phyloP scores from a whole-genome alignment of 2,888 invertebrate species.

The Drosophila subsilvestris region DNA sequence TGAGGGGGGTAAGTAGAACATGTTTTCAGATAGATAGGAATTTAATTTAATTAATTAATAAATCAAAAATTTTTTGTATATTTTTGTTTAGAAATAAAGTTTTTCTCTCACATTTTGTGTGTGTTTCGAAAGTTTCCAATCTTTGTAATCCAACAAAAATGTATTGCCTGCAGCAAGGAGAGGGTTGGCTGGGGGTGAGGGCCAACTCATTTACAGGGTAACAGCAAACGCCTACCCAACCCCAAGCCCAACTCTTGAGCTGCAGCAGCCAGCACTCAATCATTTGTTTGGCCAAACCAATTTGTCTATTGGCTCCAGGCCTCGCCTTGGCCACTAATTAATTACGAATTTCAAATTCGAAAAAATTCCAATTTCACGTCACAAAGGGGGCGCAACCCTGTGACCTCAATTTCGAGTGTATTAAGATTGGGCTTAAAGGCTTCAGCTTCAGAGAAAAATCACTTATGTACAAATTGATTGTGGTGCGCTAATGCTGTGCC shows the following conservation, averaged over 20 bases:
- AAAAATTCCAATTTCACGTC: conserved; percentile 14
- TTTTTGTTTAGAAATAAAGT: too few species aligned
- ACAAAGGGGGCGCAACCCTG: conserved; percentile 34
- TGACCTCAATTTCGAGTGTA: conserved; percentile 28
- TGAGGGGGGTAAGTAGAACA: too few species aligned
- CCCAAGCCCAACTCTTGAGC: not conserved
- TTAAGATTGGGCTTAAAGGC: conserved; percentile 7
- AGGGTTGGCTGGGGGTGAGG: too few species aligned
- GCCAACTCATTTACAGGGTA: not conserved
- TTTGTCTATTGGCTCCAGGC: conserved; percentile 34
- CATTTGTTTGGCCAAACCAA: not conserved
- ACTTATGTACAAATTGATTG: conserved; percentile 34
- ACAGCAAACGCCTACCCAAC: not conserved
- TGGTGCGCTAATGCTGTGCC: conserved; percentile 12
- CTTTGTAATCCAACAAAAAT: too few species aligned
- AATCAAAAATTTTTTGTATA: too few species aligned
- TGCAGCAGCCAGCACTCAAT: not conserved
- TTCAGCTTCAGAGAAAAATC: conserved; percentile 7
- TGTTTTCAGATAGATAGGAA: too few species aligned
- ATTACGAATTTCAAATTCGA: conserved; percentile 18
- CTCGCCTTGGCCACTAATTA: conserved; percentile 34
- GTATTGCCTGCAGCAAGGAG: too few species aligned
- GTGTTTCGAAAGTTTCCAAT: too few species aligned
- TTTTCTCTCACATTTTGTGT: too few species aligned
- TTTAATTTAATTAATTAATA: too few species aligned